phyloP scores from a whole-genome alignment of 2,888 invertebrate genomes.

The Melinaea marsaeus region DNA sequence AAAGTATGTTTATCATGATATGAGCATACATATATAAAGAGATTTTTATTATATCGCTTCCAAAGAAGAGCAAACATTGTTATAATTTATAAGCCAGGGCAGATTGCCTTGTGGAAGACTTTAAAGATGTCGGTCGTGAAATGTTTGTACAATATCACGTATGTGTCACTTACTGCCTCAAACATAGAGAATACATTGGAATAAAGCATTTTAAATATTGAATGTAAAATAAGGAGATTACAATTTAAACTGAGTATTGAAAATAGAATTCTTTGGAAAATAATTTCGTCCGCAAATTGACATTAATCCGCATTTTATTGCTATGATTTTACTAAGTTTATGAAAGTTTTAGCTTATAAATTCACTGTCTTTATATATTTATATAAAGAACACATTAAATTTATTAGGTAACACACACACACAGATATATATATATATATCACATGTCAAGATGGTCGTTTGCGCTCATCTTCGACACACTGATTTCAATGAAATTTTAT shows the following conservation, averaged over 20 bases:
- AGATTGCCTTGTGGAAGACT: conserved; percentile 7
- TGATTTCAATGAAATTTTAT: too few relatives aligned
- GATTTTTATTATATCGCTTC: conserved; percentile 29
- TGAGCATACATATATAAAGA: too few relatives aligned
- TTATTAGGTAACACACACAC: too few relatives aligned
- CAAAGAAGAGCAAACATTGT: conserved; percentile 31
- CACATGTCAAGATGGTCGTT: too few relatives aligned
- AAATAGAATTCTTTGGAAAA: conserved; percentile 16
- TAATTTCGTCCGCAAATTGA: conserved; percentile 12
- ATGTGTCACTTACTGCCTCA: not conserved
- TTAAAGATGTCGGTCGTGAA: conserved; percentile 13
- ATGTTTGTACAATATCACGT: not conserved
- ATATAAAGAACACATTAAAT: too few relatives aligned
- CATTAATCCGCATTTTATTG: conserved; percentile 13
- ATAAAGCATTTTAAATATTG: not conserved
- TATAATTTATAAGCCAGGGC: conserved; percentile 14
- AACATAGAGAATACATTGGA: conserved; percentile 2
- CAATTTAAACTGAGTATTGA: conserved; percentile 16
- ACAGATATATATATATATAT: too few relatives aligned
- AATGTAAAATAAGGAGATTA: conserved; percentile 21
- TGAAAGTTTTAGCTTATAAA: conserved; percentile 2
- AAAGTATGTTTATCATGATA: too few relatives aligned
- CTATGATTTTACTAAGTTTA: conserved; percentile 10
- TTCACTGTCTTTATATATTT: not conserved
- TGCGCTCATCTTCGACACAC: too few relatives aligned